Percentiles rank a stretch among this genome's conserved stretches.
Conservation (phyloP, 2,113 vertebrate genomes). For the Lethenteron camtschaticum region DNA sequence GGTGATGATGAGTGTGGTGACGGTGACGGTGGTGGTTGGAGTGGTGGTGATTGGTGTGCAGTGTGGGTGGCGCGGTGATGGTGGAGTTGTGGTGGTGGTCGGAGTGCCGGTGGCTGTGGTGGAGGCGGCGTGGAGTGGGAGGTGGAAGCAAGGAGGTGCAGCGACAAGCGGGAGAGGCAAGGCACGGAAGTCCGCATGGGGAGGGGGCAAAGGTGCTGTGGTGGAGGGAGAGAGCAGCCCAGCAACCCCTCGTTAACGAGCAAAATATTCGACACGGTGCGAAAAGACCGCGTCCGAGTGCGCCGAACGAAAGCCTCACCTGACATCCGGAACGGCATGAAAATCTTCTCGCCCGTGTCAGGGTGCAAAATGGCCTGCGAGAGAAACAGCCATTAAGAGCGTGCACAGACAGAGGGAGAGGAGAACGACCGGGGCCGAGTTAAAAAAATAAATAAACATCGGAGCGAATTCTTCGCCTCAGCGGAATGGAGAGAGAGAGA, state of each 20-base stretch:
- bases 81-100: too few relatives aligned
- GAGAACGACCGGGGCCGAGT: too few relatives aligned
- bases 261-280: neutral
- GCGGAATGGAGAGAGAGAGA: too few relatives aligned
- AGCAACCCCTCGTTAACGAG: neutral
- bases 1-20: too few relatives aligned
- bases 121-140: neutral
- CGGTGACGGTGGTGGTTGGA: too few relatives aligned
- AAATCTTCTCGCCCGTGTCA: constrained; percentile 73
- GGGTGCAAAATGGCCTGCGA: constrained; percentile 55
- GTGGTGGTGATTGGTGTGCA: too few relatives aligned
- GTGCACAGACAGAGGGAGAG: neutral
- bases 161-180: neutral
- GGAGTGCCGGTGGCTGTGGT: too few relatives aligned
- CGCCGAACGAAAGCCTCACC: constrained; percentile 24
- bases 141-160: neutral
- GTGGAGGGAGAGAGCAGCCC: too few relatives aligned
- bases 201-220: neutral
- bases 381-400: neutral
- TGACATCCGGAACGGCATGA: constrained; percentile 94
- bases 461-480: too few relatives aligned
- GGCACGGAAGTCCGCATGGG: neutral
- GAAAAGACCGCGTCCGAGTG: neutral
- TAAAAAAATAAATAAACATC: too few relatives aligned
- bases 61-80: too few relatives aligned